Percentiles rank a stretch among this genome's conserved stretches.
Conservation (phyloP, 64 coral and sea anemone species). For the Dendrophyllia cribrosa region DNA sequence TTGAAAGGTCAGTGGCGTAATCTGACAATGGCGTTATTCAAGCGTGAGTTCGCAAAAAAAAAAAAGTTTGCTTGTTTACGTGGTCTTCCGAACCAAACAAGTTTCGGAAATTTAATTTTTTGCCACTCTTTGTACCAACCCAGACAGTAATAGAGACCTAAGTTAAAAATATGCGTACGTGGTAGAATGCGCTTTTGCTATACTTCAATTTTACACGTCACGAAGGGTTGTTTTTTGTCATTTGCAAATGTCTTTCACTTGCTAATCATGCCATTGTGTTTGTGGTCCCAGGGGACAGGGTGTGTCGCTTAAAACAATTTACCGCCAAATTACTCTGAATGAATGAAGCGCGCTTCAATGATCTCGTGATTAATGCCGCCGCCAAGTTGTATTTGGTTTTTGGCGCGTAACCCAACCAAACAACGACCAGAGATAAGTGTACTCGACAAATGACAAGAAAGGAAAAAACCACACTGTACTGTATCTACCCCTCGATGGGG, state of each 20-base stretch:
- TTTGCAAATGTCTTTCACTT: slow-evolving; percentile 79
- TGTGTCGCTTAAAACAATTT: slow-evolving; percentile 81
- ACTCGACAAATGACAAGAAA: background rate
- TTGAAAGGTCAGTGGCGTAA: slow-evolving; percentile 13
- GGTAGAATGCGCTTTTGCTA: slow-evolving; percentile 66
- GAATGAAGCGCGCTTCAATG: slow-evolving; percentile 51
- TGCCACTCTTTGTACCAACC: background rate
- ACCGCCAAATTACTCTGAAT: slow-evolving; percentile 86
- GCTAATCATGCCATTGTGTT: slow-evolving; percentile 87
- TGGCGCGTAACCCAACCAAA: slow-evolving; percentile 45
- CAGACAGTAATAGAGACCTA: background rate
- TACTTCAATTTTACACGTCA: slow-evolving; percentile 80
- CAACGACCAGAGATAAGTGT: background rate
- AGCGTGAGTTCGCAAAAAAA: slow-evolving; percentile 7
- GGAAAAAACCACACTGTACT: background rate
- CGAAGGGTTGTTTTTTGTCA: slow-evolving; percentile 64
- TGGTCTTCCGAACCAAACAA: slow-evolving; percentile 31
- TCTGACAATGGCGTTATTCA: slow-evolving; percentile 13
- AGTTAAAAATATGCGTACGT: slow-evolving; percentile 34
- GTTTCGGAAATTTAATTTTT: slow-evolving; percentile 58
- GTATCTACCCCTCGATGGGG: background rate
- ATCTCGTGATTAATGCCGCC: slow-evolving; percentile 32
- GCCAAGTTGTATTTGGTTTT: background rate
- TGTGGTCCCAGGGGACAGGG: slow-evolving; percentile 89
- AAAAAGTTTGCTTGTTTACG: background rate